Percentiles rank a stretch among this genome's conserved stretches.
Evolutionary conservation across 2,888 invertebrate species (phyloP).

Genomic region (Temnothorax rugatulus): DNA sequence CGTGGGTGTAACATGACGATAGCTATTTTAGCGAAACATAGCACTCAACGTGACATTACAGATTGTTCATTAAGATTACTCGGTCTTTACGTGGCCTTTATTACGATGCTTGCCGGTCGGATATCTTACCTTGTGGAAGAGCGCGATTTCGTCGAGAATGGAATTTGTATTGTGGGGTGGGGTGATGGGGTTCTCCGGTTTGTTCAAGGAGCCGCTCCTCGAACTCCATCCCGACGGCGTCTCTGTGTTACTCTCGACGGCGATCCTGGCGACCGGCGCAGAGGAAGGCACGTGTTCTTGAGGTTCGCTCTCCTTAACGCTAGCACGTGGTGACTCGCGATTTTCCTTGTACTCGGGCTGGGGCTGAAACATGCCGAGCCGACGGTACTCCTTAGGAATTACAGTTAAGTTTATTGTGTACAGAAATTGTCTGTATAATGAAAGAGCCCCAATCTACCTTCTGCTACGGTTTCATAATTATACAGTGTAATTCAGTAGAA

Average conservation of each 20-base stretch:
- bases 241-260: constrained; percentile 80
- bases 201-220: constrained; percentile 68
- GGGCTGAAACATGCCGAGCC: constrained; percentile 70
- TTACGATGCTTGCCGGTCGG: neutral
- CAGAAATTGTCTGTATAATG: neutral
- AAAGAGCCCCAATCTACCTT: neutral
- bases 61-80: neutral
- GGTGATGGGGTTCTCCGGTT: constrained; percentile 67
- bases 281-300: constrained; percentile 84
- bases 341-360: constrained; percentile 79
- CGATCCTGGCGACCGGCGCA: constrained; percentile 81
- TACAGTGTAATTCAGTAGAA: neutral
- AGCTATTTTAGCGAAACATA: neutral
- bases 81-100: neutral
- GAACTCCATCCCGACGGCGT: constrained; percentile 86
- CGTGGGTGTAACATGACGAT: neutral
- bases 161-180: constrained; percentile 88
- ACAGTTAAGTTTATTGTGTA: neutral
- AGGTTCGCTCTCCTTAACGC: constrained; percentile 82
- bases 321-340: constrained; percentile 79
- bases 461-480: neutral
- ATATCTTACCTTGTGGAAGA: constrained; percentile 90
- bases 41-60: neutral
- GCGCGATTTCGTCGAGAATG: constrained; percentile 94
- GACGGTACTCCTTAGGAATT: neutral